Evolutionary conservation across 2,888 invertebrate species (phyloP), one percentile per base, ranked within the genome.

Genomic region (Drosophila mercatorum): DNA sequence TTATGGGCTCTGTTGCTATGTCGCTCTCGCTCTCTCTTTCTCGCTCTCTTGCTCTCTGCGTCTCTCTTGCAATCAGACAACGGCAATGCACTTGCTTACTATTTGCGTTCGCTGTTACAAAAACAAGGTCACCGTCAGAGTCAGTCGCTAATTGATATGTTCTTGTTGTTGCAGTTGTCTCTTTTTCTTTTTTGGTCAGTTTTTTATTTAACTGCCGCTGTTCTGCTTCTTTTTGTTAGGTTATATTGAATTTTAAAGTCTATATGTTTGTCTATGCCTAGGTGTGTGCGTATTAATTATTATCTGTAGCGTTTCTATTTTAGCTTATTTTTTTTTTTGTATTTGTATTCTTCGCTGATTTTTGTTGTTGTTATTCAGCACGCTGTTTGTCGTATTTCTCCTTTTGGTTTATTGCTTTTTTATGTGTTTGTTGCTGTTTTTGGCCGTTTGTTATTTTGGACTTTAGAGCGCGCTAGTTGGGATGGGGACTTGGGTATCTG

Each of bases 401-500:
- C 73, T 72, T 80, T 83, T 75, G 78, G 81, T 73, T 65, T 74
- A 78, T 77, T 80, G 78, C 77, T 83, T 76, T 68, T 34, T 34
- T 44, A 34, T 43, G 1, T 43, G 26, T 28, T 43, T 34, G n/a
- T 36, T 36, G 22, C 46, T 46, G 53, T 34, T 57, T 77, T 70
- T 80, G 51, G 51, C 51, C 84, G 71, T 71, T 59, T 66, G 68
- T 70, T 68, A 34, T 59, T 58, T 83, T 90, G 89, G 87, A 82
- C 87, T 88, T 85, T 90, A 91, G 88, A 88, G 74, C 83, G 64
- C 58, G 46, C 38, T 68, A 55, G 66, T 40, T 41, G 66, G 44
- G 66, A 75, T 22, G 38, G 66, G 44, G 66, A 75, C 11, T 36
- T 51, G 51, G 3, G 34, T 49, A 72, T 96, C 95, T 93, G 95